Evolutionary conservation across 1,140 invertebrate species (phyloP), one percentile per base, ranked within the genome.

Genomic region (Hestina assimilis): DNA sequence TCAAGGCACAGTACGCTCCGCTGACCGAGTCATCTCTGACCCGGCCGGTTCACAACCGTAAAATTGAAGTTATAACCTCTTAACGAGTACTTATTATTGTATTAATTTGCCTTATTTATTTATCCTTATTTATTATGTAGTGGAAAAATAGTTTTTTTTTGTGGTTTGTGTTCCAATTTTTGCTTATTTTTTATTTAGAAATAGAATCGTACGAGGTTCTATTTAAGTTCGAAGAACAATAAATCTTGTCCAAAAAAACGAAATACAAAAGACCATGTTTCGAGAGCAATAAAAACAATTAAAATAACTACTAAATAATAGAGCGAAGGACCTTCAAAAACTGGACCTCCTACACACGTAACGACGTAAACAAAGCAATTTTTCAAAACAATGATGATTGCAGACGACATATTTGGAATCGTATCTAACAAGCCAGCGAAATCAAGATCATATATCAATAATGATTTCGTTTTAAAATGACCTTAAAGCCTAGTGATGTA

Each of bases 11-110:
- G 26, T 31, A 28, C 58, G 55, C 54, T 59, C 56, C 57, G 38
- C 24, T 63, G 59, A 59, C 57, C 60, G 57, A 54, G 58, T 42
- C 52, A 64, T 64, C 65, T 58, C 55, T 64, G 41, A 53, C 57
- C 41, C 26, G 33, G 17, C 31, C 21, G 35, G 31, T 45, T 46
- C 23, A 38, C 53, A 41, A 38, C 41, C 45, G 19, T n/a, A 19
- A 19, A 12, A 35, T 38, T 2, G n/a, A 17, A 7, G 17, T 50
- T 12, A 8, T 24, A 19, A 17, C 38, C 17, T 35, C 33, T 40
- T 15, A 9, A 33, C 31, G 31, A 15, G 12, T 2, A 38, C 4
- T 19, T 8, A 38, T 38, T 19, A 9, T 17, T 17, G 11, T 1
- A 5, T 2, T 12, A 33, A 14, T 9, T 11, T 12, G 5, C 33